Conservation (phyloP, 1,140 invertebrate genomes). For the Rhyzopertha dominica region DNA sequence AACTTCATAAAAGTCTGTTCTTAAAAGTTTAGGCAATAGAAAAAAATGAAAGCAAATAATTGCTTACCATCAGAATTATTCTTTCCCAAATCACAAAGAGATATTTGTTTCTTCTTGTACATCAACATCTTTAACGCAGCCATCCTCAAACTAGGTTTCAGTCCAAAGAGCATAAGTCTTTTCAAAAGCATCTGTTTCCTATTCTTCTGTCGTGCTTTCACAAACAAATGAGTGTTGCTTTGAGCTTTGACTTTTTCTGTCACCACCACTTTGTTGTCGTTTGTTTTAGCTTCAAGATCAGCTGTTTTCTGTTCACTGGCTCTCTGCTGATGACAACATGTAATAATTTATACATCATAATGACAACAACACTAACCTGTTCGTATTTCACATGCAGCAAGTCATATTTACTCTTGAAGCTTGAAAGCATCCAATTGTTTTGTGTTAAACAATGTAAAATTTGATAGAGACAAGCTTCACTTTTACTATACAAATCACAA, state of each 20-base stretch:
- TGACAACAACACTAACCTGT: conserved; percentile 30
- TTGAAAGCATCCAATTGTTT: conserved; percentile 51
- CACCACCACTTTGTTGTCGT: conserved; percentile 32
- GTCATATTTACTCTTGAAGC: conserved; percentile 51
- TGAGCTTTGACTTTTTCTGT: conserved; percentile 29
- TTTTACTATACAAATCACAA: conserved; percentile 49
- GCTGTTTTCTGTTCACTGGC: conserved; percentile 25
- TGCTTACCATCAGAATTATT: conserved; percentile 31
- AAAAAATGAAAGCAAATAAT: background rate
- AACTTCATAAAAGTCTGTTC: background rate
- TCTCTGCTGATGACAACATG: conserved; percentile 20
- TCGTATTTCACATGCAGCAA: conserved; percentile 49
- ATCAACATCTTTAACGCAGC: conserved; percentile 38
- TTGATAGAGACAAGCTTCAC: conserved; percentile 51
- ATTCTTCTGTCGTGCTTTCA: conserved; percentile 38
- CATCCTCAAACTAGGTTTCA: conserved; percentile 41
- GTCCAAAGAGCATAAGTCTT: conserved; percentile 39
- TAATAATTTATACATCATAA: conserved; percentile 10
- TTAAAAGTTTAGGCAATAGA: conserved; percentile 6
- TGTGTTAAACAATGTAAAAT: conserved; percentile 55
- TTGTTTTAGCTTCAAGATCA: conserved; percentile 29
- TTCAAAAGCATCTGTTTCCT: conserved; percentile 40
- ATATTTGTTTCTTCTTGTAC: conserved; percentile 33
- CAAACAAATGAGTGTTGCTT: conserved; percentile 30
- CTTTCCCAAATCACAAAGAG: conserved; percentile 28